A percentile compares a stretch with the other conserved stretches of the same genome.
phyloP scores from a whole-genome alignment of 2,113 vertebrate species.

The Tachycineta bicolor region DNA sequence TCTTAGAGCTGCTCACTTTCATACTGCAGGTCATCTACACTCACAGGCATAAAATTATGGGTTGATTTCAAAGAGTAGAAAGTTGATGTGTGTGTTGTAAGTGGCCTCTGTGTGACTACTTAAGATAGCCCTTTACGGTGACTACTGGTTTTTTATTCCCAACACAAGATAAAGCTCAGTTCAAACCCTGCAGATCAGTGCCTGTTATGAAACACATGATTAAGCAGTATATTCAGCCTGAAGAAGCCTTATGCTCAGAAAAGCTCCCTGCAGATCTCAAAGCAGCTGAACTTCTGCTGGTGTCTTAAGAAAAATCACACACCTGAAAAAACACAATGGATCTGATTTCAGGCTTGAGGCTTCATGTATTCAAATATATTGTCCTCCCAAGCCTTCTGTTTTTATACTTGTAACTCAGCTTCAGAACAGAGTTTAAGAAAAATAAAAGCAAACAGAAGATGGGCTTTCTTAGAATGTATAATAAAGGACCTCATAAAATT shows the following conservation, averaged over 20 bases:
- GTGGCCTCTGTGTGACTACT: not conserved
- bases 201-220: not conserved
- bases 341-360: not conserved
- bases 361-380: not conserved
- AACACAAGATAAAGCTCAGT: not conserved
- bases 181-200: not conserved
- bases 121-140: not conserved
- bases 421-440: not conserved
- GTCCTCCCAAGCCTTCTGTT: not conserved
- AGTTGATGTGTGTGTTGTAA: not conserved
- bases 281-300: not conserved
- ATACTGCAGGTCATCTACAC: not conserved
- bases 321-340: not conserved
- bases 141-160: not conserved
- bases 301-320: not conserved
- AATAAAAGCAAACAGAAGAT: not conserved
- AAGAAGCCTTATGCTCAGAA: not conserved
- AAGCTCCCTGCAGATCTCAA: constrained; percentile 20
- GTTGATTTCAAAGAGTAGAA: not conserved
- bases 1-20: not conserved
- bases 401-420: not conserved
- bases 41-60: not conserved
- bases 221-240: constrained; percentile 13
- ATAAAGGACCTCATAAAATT: not conserved
- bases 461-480: not conserved